phyloP scores from a whole-genome alignment of 2,113 vertebrate genomes.

The Cichladusa arquata region DNA sequence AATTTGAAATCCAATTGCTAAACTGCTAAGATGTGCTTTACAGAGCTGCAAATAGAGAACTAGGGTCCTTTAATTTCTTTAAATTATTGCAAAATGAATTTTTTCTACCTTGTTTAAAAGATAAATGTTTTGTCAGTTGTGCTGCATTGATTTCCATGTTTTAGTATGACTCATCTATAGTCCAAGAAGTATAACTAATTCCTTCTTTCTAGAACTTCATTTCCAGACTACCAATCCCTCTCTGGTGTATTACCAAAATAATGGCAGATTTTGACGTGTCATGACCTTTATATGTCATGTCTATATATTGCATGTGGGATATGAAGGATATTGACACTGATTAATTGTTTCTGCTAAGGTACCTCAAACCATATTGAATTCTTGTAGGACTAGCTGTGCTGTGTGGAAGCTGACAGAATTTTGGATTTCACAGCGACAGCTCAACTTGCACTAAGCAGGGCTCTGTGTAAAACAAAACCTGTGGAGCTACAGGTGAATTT shows the following conservation, averaged over 20 bases:
- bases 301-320: background rate
- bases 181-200: background rate
- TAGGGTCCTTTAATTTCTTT: background rate
- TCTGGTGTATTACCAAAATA: constrained; percentile 37
- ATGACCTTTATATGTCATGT: background rate
- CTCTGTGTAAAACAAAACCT: background rate
- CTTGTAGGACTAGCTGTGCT: background rate
- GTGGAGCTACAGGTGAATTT: background rate
- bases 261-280: constrained; percentile 14
- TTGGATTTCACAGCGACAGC: background rate
- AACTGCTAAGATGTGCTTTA: background rate
- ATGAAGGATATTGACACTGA: constrained; percentile 12
- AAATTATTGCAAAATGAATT: background rate
- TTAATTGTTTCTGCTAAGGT: constrained; percentile 40
- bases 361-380: background rate
- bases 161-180: background rate
- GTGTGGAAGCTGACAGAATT: background rate
- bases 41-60: background rate
- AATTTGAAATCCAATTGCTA: background rate
- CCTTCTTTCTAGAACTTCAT: background rate
- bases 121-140: background rate
- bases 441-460: background rate
- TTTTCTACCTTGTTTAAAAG: background rate
- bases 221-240: background rate
- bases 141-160: background rate